Conservation (phyloP, 2,888 invertebrate genomes). For the Apantesis nais region DNA sequence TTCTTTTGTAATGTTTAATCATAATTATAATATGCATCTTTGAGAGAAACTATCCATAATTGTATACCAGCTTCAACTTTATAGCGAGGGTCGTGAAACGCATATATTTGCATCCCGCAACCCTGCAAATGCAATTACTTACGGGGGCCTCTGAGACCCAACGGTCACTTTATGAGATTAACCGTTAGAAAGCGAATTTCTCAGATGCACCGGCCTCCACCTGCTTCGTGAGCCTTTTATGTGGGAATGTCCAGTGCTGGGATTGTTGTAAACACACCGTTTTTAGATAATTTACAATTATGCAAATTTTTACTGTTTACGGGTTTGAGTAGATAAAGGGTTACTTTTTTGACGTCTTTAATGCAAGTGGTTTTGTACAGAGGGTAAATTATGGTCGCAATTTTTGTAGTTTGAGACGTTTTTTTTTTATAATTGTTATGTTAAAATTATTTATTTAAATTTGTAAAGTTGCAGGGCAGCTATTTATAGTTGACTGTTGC, state of each 20-base stretch:
- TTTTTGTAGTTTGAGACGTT: constrained; percentile 49
- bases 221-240: constrained; percentile 50
- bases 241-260: constrained; percentile 66
- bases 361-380: constrained; percentile 42
- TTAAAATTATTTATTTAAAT: constrained; percentile 23
- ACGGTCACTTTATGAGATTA: constrained; percentile 62
- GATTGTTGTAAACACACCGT: constrained; percentile 62
- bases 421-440: constrained; percentile 37
- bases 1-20: not conserved
- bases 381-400: constrained; percentile 54
- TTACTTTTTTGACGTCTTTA: constrained; percentile 47
- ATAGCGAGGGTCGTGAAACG: constrained; percentile 60
- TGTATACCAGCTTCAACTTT: constrained; percentile 24
- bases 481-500: constrained; percentile 33
- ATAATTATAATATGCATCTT: constrained; percentile 11
- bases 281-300: constrained; percentile 74
- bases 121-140: constrained; percentile 59
- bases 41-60: constrained; percentile 15
- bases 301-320: constrained; percentile 61
- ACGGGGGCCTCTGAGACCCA: constrained; percentile 50
- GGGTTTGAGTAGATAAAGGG: constrained; percentile 46
- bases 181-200: constrained; percentile 63
- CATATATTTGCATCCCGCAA: constrained; percentile 67
- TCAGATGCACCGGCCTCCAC: constrained; percentile 72
- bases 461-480: constrained; percentile 11